phyloP scores from a whole-genome alignment of 2,113 vertebrate species.

The Phodopus roborovskii region DNA sequence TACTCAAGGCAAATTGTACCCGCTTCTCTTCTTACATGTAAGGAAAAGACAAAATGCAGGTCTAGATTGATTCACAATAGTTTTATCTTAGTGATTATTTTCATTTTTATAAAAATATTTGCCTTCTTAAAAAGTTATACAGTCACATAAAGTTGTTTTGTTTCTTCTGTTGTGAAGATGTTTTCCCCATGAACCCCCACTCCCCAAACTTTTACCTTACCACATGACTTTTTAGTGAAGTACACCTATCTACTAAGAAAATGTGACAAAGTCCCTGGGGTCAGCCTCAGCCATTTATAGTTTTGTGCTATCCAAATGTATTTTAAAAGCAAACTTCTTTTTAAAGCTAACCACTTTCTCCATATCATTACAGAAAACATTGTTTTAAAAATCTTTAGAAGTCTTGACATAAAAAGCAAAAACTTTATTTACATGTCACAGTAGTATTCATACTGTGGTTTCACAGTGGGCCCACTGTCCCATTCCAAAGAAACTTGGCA shows the following conservation, averaged over 20 bases:
- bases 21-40: accelerated
- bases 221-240: neutral
- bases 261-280: neutral
- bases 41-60: neutral
- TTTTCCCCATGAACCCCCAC: neutral
- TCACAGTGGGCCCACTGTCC: constrained; percentile 81
- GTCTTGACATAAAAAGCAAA: constrained; percentile 55
- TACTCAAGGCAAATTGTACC: neutral
- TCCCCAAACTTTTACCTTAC: neutral
- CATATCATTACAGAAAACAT: constrained; percentile 55
- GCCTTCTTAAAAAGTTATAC: neutral
- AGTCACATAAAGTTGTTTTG: neutral
- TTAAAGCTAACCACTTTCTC: constrained; percentile 33
- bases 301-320: constrained; percentile 9
- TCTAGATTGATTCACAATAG: neutral
- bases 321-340: constrained; percentile 35
- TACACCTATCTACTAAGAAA: neutral
- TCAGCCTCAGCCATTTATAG: neutral
- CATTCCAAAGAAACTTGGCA: constrained; percentile 80
- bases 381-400: constrained; percentile 46
- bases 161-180: neutral
- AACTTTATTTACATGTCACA: constrained; percentile 66
- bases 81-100: constrained; percentile 29
- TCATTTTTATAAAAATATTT: constrained; percentile 41
- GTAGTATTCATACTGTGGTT: constrained; percentile 51